Evolutionary conservation across 2,888 invertebrate genomes (phyloP).

Genomic region (Eupithecia pulchellata): DNA sequence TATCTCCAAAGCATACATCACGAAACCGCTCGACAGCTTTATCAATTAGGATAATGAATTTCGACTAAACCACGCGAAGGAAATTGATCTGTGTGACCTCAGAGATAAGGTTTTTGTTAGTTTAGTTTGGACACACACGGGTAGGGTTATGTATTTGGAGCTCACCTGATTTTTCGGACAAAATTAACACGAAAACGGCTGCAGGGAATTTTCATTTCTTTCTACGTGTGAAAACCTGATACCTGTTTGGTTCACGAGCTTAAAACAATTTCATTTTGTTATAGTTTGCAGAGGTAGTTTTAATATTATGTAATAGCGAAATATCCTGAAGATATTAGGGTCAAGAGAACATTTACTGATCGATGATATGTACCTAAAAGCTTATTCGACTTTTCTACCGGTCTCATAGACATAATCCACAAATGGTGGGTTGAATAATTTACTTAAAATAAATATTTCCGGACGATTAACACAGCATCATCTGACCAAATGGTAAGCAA

Average conservation of each 20-base stretch:
- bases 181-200: background rate
- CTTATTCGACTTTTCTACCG: too few species aligned
- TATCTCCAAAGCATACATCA: conserved; percentile 20
- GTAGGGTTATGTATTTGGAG: conserved; percentile 7
- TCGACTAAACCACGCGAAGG: conserved; percentile 13
- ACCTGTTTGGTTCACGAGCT: background rate
- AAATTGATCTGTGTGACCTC: conserved; percentile 22
- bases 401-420: too few species aligned
- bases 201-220: background rate
- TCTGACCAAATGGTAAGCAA: too few species aligned
- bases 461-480: too few species aligned
- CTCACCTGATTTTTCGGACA: conserved; percentile 7
- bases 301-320: too few species aligned
- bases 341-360: too few species aligned
- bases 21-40: conserved; percentile 18
- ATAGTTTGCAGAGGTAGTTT: too few species aligned
- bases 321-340: too few species aligned
- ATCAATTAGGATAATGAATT: conserved; percentile 39
- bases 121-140: background rate
- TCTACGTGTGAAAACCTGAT: background rate
- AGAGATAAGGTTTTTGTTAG: conserved; percentile 15
- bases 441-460: too few species aligned
- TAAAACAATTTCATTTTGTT: background rate
- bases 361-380: too few species aligned
- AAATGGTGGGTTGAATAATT: too few species aligned